Percentiles rank a stretch among this genome's conserved stretches.
These are phyloP conservation scores for Baronia brevicornis DNA, from an alignment of 2,888 invertebrate genomes.

Conservation along the genomic window DNA sequence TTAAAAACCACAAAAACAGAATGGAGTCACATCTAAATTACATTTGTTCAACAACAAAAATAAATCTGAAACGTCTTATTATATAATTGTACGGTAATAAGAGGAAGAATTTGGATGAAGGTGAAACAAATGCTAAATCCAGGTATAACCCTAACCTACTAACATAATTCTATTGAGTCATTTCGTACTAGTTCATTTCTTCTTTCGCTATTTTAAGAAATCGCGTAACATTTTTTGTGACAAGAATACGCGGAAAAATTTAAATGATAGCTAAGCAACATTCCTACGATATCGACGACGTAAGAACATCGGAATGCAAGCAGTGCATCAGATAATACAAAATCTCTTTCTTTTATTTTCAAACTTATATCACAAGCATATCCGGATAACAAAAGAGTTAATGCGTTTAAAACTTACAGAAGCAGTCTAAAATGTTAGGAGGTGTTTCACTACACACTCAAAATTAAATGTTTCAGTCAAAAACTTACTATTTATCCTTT, in stretches of 20 bases:
- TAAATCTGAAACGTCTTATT: constrained; percentile 9
- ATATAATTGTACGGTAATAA: constrained; percentile 21
- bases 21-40: no score
- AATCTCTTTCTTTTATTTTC: constrained; percentile 57
- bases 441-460: constrained; percentile 19
- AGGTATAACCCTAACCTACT: constrained; percentile 68
- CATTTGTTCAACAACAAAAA: no score
- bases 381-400: constrained; percentile 41
- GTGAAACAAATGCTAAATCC: constrained; percentile 50
- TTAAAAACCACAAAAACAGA: no score
- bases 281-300: constrained; percentile 43
- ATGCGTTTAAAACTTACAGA: constrained; percentile 15
- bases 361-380: constrained; percentile 44
- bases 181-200: constrained; percentile 45
- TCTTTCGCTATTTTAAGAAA: constrained; percentile 56
- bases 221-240: no score
- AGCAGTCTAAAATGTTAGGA: constrained; percentile 12
- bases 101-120: constrained; percentile 51
- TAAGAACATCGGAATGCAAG: constrained; percentile 64
- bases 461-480: constrained; percentile 45
- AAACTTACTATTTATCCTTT: constrained; percentile 55
- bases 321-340: constrained; percentile 52
- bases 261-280: constrained; percentile 29
- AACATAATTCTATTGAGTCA: constrained; percentile 51
- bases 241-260: constrained; percentile 30